phyloP scores from a whole-genome alignment of 2,113 vertebrate species.

The Mobula birostris region DNA sequence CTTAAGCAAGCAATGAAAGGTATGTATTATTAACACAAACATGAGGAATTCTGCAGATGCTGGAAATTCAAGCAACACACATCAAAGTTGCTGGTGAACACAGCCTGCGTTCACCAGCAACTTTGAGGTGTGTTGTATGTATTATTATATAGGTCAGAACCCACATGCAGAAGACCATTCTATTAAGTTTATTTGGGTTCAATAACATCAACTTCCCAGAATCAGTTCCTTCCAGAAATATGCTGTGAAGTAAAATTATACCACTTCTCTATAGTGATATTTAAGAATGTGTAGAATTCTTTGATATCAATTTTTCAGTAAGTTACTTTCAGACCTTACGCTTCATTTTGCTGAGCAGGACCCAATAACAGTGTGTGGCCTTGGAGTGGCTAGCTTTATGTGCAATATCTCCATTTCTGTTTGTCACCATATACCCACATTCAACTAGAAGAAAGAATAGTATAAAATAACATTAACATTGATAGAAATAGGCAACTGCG shows the following conservation, averaged over 20 bases:
- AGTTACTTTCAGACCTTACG: constrained; percentile 1
- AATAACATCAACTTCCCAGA: not conserved
- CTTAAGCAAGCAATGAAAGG: not conserved
- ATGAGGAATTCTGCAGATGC: too few relatives aligned
- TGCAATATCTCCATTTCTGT: not conserved
- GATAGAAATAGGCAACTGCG: not conserved
- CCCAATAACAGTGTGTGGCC: not conserved
- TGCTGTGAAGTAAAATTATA: not conserved
- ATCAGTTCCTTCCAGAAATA: not conserved
- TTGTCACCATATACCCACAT: not conserved
- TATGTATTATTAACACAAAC: not conserved
- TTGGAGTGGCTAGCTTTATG: not conserved
- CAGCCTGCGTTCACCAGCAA: too few relatives aligned
- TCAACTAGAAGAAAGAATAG: constrained; percentile 5
- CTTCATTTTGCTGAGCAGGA: not conserved
- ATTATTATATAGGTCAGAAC: not conserved
- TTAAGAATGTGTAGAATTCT: not conserved
- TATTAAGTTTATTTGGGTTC: not conserved
- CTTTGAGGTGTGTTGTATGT: not conserved
- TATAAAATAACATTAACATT: not conserved
- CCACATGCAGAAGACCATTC: not conserved
- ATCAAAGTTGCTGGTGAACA: too few relatives aligned
- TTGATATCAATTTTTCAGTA: not conserved
- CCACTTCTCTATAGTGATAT: not conserved
- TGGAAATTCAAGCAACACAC: too few relatives aligned